Evolutionary conservation across 1,140 invertebrate genomes (phyloP).

Genomic region (Dolichoris vasculosae): DNA sequence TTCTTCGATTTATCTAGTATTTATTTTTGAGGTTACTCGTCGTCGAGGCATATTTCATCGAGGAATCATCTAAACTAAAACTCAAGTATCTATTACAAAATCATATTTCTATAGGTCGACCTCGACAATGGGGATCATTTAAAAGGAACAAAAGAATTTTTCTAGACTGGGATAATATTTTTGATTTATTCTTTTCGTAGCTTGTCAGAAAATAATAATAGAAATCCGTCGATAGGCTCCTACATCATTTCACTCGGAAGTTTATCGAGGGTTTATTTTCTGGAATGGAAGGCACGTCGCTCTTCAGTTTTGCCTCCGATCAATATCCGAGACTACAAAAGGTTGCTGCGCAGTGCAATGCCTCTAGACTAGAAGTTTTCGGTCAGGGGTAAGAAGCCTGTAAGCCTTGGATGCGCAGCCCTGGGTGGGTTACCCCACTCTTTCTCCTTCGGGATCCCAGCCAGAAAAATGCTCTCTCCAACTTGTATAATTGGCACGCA

Average conservation of each 20-base stretch:
- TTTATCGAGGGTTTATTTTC: slow-evolving; percentile 31
- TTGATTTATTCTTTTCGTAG: slow-evolving; percentile 5
- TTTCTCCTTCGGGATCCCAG: slow-evolving; percentile 50
- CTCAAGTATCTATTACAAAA: slow-evolving; percentile 55
- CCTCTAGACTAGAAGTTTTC: slow-evolving; percentile 63
- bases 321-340: slow-evolving; percentile 71
- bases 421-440: slow-evolving; percentile 54
- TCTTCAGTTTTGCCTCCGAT: slow-evolving; percentile 60
- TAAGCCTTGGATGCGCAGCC: slow-evolving; percentile 61
- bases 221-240: neutral
- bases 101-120: slow-evolving; percentile 63
- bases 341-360: slow-evolving; percentile 66
- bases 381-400: slow-evolving; percentile 56
- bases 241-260: slow-evolving; percentile 4
- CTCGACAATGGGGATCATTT: slow-evolving; percentile 59
- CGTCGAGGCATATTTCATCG: neutral
- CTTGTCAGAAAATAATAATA: slow-evolving; percentile 33
- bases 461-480: slow-evolving; percentile 57
- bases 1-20: neutral
- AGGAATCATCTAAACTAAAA: neutral
- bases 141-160: slow-evolving; percentile 58
- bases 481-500: slow-evolving; percentile 66
- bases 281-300: slow-evolving; percentile 15
- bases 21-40: slow-evolving; percentile 26
- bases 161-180: slow-evolving; percentile 54